Conservation (phyloP, 1,140 invertebrate genomes). For the Drosophila ohnishii region DNA sequence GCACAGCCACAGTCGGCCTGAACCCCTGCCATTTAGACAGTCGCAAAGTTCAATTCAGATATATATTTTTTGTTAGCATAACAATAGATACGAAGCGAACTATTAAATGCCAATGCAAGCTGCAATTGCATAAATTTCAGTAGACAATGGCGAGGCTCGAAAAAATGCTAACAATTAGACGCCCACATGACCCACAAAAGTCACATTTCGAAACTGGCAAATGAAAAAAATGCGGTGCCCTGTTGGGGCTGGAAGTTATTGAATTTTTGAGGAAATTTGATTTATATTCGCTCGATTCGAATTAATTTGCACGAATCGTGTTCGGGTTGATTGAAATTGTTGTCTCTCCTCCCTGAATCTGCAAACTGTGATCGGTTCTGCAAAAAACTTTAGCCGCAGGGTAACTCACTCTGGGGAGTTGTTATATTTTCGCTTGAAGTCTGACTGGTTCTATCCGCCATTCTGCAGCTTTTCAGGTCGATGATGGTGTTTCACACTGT, state of each 20-base stretch:
- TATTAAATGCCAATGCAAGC: constrained; percentile 62
- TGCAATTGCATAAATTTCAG: constrained; percentile 62
- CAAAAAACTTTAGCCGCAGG: constrained; percentile 12
- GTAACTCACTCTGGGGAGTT: constrained; percentile 13
- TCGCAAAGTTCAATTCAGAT: constrained; percentile 39
- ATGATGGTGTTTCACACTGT: constrained; percentile 10
- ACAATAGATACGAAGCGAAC: constrained; percentile 50
- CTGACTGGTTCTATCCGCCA: background rate
- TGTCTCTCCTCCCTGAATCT: background rate
- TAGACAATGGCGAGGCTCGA: constrained; percentile 34
- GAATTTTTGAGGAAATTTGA: constrained; percentile 63
- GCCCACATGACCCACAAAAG: constrained; percentile 63
- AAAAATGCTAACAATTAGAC: constrained; percentile 73
- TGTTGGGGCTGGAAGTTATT: constrained; percentile 53
- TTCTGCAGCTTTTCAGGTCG: background rate
- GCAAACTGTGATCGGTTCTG: constrained; percentile 1
- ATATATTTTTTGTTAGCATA: constrained; percentile 35
- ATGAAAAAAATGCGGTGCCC: constrained; percentile 42
- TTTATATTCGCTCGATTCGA: constrained; percentile 53
- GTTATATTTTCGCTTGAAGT: background rate
- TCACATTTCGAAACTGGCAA: constrained; percentile 28
- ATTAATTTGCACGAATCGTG: constrained; percentile 53
- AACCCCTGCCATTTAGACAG: constrained; percentile 39
- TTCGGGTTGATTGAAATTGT: constrained; percentile 29
- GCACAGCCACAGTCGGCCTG: constrained; percentile 3